A percentile compares a stretch with the other conserved stretches of the same genome.
phyloP scores from a whole-genome alignment of 1,140 invertebrate species.

The Thaumatotibia leucotreta region DNA sequence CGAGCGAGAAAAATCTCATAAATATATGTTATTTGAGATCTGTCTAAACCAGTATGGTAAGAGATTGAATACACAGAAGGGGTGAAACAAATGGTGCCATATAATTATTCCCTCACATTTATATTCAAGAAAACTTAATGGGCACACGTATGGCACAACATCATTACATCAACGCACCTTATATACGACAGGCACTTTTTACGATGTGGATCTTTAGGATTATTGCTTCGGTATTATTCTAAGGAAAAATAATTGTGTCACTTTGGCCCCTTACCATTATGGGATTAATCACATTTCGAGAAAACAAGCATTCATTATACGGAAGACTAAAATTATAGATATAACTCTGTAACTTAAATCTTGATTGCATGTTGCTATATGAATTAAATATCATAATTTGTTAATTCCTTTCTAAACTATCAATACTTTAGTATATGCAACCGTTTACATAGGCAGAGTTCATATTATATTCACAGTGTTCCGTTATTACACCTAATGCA shows the following conservation, averaged over 20 bases:
- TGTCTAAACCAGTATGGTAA: slow-evolving; percentile 34
- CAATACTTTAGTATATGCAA: background rate
- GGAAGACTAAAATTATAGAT: slow-evolving; percentile 12
- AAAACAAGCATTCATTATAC: background rate
- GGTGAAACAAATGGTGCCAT: slow-evolving; percentile 20
- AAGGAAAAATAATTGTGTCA: slow-evolving; percentile 7
- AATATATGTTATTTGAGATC: slow-evolving; percentile 25
- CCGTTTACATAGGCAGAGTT: slow-evolving; percentile 6
- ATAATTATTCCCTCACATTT: slow-evolving; percentile 21
- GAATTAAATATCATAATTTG: background rate
- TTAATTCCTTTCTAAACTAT: slow-evolving; percentile 2
- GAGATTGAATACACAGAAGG: slow-evolving; percentile 35
- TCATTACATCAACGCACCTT: slow-evolving; percentile 35
- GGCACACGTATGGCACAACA: slow-evolving; percentile 47
- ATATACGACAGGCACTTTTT: slow-evolving; percentile 59
- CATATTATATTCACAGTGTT: slow-evolving; percentile 25
- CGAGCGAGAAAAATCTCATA: slow-evolving; percentile 3
- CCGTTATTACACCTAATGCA: slow-evolving; percentile 26
- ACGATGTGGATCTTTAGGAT: slow-evolving; percentile 28
- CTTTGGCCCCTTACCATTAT: slow-evolving; percentile 33
- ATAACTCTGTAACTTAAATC: slow-evolving; percentile 3
- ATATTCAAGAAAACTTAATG: slow-evolving; percentile 19
- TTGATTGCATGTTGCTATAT: background rate
- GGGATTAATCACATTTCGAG: slow-evolving; percentile 14
- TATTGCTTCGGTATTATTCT: slow-evolving; percentile 35